Base-by-base conservation (phyloP, 1,140 invertebrate species). In the Dryas iulia region DNA sequence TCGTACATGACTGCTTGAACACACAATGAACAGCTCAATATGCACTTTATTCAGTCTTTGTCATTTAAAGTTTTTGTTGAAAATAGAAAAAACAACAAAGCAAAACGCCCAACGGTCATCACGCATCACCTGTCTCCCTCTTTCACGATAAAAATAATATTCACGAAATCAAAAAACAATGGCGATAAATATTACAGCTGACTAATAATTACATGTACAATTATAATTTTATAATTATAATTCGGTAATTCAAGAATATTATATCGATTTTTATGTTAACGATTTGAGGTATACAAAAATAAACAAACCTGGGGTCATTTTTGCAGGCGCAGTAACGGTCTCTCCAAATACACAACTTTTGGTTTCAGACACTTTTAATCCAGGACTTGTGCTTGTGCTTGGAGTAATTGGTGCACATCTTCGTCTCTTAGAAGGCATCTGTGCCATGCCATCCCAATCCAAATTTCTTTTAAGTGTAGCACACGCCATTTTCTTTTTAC, bases 381-480 rank as follows among this genome's bases (percentile, higher is more conserved):
- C 93, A 59, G 95, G 94, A 65, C 95, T 95, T 70, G 94, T 94
- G 69, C 93, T 94, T 24, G 95, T 95, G 56, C 95, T 95, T 72
- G 73, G 94, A 90, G 94, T 95, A 93, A 97, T 96, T 60, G 96
- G 97, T 82, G 95, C 94, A 93, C 97, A 98, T 93, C 97, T 95
- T 90, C 97, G 93, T 89, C 97, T 93, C 92, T 98, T 98, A 64
- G 95, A 95, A 25, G 97, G 96, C 71, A 96, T 93, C 79, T 96
- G 95, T 77, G 95, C 94, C 88, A 98, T 94, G 28, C 97, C 96
- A 92, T 98, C 97, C 94, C 98, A 98, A 90, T 99, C 97, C 82
- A 98, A 94, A 84, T 96, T 96, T 89, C 97, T 95, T 94, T 98
- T 99, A 66, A 98, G 93, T 80, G 97, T 98, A 91, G 97, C 97